phyloP scores from a whole-genome alignment of 2,797 vertebrate genomes.

The Lacerta viridis region DNA sequence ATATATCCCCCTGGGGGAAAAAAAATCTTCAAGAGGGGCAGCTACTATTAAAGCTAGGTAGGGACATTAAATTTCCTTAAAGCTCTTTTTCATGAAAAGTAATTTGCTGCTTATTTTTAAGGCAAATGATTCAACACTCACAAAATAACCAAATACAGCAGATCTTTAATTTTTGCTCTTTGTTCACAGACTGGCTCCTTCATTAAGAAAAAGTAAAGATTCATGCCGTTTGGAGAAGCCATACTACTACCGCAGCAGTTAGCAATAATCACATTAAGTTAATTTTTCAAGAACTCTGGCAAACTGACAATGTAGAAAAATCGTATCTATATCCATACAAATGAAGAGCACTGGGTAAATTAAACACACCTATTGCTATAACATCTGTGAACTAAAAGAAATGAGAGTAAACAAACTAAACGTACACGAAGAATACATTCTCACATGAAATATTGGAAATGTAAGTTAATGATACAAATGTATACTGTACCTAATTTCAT shows the following conservation, averaged over 20 bases:
- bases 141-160: not conserved
- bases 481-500: constrained; percentile 90
- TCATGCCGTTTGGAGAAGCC: not conserved
- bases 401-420: not conserved
- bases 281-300: not conserved
- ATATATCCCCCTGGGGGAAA: too few species aligned
- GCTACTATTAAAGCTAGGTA: not conserved
- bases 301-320: not conserved
- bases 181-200: too few species aligned
- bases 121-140: not conserved
- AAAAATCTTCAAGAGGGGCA: too few species aligned
- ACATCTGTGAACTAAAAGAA: not conserved
- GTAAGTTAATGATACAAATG: not conserved
- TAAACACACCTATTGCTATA: not conserved
- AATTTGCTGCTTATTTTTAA: constrained; percentile 1
- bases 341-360: not conserved
- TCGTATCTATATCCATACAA: not conserved
- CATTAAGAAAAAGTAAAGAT: not conserved
- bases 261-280: not conserved
- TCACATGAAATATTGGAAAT: not conserved
- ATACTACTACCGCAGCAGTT: not conserved
- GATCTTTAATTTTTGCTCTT: not conserved
- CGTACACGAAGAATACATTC: not conserved
- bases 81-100: not conserved
- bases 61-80: not conserved